Evolutionary conservation across 2,797 vertebrate species (phyloP).

Genomic region (Ceryle rudis): DNA sequence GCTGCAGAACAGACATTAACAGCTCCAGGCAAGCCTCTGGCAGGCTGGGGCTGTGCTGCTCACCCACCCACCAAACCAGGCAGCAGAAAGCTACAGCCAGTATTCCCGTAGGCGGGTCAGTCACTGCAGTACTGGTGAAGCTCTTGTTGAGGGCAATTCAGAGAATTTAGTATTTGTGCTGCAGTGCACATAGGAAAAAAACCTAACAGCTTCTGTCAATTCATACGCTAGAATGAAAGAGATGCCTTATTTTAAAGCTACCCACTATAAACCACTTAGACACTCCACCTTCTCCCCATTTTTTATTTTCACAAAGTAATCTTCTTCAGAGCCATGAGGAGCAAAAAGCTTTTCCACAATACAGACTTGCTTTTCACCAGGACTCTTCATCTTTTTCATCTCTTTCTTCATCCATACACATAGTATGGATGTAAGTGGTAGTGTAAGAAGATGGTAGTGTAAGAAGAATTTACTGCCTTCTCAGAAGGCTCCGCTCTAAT

Average conservation of each 20-base stretch:
- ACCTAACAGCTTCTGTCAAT: background rate
- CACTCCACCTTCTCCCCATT: background rate
- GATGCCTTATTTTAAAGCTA: background rate
- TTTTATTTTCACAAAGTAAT: background rate
- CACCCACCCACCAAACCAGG: background rate
- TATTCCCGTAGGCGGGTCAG: background rate
- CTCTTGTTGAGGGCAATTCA: background rate
- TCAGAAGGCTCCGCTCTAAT: background rate
- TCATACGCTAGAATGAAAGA: background rate
- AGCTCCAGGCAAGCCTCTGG: background rate
- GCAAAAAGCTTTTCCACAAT: background rate
- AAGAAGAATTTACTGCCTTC: background rate
- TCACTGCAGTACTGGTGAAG: background rate
- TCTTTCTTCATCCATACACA: rapidly evolving
- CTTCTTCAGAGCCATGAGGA: background rate
- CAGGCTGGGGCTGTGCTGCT: background rate
- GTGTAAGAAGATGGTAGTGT: background rate
- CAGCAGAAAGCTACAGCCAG: background rate
- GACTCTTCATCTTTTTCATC: background rate
- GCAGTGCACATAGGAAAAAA: background rate
- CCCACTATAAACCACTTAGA: background rate
- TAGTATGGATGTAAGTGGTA: too few species aligned
- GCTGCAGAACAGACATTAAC: background rate
- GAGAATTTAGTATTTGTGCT: background rate
- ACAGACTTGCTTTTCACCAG: background rate